phyloP scores from a whole-genome alignment of 2,888 invertebrate genomes.

The Tenthredo scrophulariae region DNA sequence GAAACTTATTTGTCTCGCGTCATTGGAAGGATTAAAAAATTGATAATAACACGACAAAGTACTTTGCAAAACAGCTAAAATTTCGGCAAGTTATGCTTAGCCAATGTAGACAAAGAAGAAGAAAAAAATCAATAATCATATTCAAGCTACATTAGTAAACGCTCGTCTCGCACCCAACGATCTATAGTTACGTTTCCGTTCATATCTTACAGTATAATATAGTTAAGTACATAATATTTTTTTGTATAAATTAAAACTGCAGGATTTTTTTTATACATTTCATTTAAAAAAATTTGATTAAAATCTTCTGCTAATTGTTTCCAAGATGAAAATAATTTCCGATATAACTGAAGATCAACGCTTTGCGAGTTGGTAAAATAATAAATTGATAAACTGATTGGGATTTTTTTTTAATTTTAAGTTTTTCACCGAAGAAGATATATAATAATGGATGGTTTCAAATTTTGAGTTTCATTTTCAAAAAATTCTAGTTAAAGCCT shows the following conservation, averaged over 20 bases:
- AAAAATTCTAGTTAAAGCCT: slow-evolving; percentile 9
- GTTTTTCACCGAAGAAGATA: not conserved
- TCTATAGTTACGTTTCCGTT: slow-evolving; percentile 16
- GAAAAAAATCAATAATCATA: slow-evolving; percentile 20
- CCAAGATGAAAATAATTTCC: not conserved
- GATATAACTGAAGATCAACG: slow-evolving; percentile 36
- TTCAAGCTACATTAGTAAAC: slow-evolving; percentile 12
- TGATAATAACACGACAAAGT: not conserved
- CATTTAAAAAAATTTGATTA: not conserved
- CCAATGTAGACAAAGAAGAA: slow-evolving; percentile 11
- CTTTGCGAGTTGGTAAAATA: slow-evolving; percentile 5
- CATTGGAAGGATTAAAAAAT: not conserved
- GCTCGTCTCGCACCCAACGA: slow-evolving; percentile 36
- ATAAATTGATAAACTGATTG: not conserved
- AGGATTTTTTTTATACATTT: not conserved
- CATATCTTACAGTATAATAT: slow-evolving; percentile 5
- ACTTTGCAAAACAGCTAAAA: not conserved
- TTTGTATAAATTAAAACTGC: not conserved
- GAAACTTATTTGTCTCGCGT: not conserved
- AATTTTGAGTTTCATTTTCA: not conserved
- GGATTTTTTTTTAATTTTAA: not conserved
- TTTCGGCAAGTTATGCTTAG: slow-evolving; percentile 14
- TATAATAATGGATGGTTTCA: not conserved
- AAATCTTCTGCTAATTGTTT: slow-evolving; percentile 1
- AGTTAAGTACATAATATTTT: not conserved